Evolutionary conservation across 1,140 invertebrate genomes (phyloP).

Genomic region (Cylas formicarius): DNA sequence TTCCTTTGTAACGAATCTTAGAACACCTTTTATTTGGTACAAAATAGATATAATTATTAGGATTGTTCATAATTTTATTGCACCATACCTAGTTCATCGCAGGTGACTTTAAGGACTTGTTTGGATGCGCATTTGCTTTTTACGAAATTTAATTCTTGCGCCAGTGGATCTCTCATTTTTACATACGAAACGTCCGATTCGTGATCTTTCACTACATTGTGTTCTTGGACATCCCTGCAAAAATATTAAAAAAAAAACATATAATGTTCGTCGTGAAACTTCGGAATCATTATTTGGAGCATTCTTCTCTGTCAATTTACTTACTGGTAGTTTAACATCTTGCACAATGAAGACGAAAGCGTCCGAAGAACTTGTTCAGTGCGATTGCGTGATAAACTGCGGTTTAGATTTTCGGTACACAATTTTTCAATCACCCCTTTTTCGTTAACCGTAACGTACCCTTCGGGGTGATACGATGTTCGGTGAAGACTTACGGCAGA

Average conservation of each 20-base stretch:
- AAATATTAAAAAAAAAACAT: conserved; percentile 24
- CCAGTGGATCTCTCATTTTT: conserved; percentile 68
- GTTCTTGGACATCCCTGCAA: conserved; percentile 35
- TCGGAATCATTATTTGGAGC: background rate
- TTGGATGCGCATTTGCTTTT: conserved; percentile 65
- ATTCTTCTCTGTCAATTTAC: conserved; percentile 21
- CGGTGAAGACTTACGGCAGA: conserved; percentile 56
- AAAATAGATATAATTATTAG: background rate
- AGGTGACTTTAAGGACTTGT: conserved; percentile 72
- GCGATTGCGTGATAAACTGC: conserved; percentile 46
- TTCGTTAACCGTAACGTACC: conserved; percentile 76
- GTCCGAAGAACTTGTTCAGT: conserved; percentile 52
- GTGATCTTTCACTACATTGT: conserved; percentile 36
- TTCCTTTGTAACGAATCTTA: too few relatives aligned
- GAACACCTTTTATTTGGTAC: too few relatives aligned
- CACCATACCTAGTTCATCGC: conserved; percentile 63
- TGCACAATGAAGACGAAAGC: conserved; percentile 70
- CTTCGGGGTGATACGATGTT: conserved; percentile 59
- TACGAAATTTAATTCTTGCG: conserved; percentile 72
- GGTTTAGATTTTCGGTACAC: conserved; percentile 66
- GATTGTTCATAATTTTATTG: background rate
- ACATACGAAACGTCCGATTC: conserved; percentile 53
- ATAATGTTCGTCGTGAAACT: conserved; percentile 5
- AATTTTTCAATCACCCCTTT: conserved; percentile 72
- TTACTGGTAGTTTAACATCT: conserved; percentile 67